Evolutionary conservation across 2,113 vertebrate species (phyloP).

Genomic region (Mesembrinibis cayennensis): DNA sequence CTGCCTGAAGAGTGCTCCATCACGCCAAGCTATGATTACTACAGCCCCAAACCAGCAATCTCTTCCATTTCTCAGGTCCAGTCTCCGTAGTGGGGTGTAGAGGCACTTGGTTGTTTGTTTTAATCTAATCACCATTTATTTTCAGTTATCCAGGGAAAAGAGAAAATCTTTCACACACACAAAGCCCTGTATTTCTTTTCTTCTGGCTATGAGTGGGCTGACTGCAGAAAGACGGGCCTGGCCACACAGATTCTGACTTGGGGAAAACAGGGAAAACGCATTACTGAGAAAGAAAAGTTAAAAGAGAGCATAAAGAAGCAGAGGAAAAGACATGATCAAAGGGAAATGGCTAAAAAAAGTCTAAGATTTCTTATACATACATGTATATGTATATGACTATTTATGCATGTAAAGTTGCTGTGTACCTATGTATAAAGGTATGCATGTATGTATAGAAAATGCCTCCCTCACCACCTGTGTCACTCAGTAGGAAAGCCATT

Average conservation of each 20-base stretch:
- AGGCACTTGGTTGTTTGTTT: constrained; percentile 16
- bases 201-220: not conserved
- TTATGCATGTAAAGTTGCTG: not conserved
- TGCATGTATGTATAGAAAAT: not conserved
- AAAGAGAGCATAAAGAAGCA: not conserved
- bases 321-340: not conserved
- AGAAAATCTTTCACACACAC: not conserved
- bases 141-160: constrained; percentile 1
- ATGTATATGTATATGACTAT: not conserved
- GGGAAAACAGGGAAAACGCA: not conserved
- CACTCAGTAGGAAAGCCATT: not conserved
- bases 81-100: not conserved
- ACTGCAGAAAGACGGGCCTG: not conserved
- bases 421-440: not conserved
- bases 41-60: constrained; percentile 16
- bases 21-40: constrained; percentile 21
- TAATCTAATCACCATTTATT: constrained; percentile 47
- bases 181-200: not conserved
- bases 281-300: not conserved
- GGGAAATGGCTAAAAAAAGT: not conserved
- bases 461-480: not conserved
- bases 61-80: constrained; percentile 26
- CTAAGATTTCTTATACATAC: not conserved
- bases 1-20: constrained; percentile 44
- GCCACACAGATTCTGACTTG: not conserved